Base-by-base conservation (phyloP, 2,888 invertebrate genomes). In the Drosophila mulleri region DNA sequence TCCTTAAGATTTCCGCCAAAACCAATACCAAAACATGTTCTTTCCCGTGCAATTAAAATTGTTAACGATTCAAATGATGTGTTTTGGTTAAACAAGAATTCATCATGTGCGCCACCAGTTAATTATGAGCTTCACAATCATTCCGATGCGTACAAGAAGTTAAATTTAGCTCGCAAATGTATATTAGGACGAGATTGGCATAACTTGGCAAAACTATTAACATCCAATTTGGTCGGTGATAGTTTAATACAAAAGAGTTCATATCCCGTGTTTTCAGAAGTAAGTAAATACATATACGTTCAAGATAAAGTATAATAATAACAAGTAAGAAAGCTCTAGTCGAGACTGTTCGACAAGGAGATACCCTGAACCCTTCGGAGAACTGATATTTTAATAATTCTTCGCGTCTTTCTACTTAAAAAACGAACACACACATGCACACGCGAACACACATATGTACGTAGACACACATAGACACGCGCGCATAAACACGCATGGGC, bases 61-160 rank as follows among this genome's bases (percentile, higher is more conserved):
- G 37, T 82, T 1, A 63, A 69, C 16, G 57, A 87, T 62, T n/a
- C 62, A 1, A 59, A 73, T 6, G 80, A 87, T 63, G 62, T 67
- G n/a, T 70, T 77, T 41, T 90, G 90, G 90, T 41, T 73, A 2
- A 83, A 86, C 16, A 72, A 66, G 26, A 86, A 88, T 45, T 54
- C 50, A 23, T 83, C 89, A 6, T 90, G 89, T 67, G 47, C 63
- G 1, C 48, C 70, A 0, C 67, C 71, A n/a, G 61, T 86, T 29
- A 72, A 69, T 42, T 62, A 57, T 8, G 48, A 57, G 42, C 32
- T 61, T 26, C 50, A 68, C 26, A 50, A 48, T 6, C 26, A 35
- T 37, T 70, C 77, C 12, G 75, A 75, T 8, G 61, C 60, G 2
- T 71, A 67, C 32, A 45, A 64, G 9, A 83, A 82, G 29, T 11